Evolutionary conservation across 2,888 invertebrate species (phyloP).

Genomic region (Drosophila nr. medialis): DNA sequence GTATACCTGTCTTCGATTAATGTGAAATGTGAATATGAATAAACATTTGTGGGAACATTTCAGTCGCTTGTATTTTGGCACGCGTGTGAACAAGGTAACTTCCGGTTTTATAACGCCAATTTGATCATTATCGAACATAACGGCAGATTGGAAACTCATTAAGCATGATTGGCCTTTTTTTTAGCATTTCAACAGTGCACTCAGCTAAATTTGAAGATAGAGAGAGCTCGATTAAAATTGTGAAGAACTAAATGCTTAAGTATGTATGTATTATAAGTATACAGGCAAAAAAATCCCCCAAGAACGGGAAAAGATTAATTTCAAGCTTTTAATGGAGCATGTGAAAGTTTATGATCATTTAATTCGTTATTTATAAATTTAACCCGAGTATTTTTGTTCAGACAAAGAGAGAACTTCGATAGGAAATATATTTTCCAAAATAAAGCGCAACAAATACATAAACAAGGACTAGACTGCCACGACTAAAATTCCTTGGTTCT

Average conservation of each 20-base stretch:
- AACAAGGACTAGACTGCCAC: not conserved
- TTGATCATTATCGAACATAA: constrained; percentile 42
- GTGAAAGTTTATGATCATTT: constrained; percentile 6
- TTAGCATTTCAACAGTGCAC: constrained; percentile 13
- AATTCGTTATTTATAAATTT: not conserved
- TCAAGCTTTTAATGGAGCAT: constrained; percentile 1
- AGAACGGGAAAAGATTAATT: constrained; percentile 15
- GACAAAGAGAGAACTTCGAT: not conserved
- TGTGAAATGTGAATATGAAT: not conserved
- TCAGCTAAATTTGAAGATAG: constrained; percentile 14
- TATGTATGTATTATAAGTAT: not conserved
- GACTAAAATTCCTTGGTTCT: not conserved
- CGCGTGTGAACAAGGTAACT: constrained; percentile 41
- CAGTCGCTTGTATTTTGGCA: constrained; percentile 32
- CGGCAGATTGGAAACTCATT: constrained; percentile 44
- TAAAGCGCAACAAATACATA: too few relatives aligned
- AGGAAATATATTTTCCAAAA: not conserved
- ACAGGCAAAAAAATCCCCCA: not conserved
- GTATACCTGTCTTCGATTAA: not conserved
- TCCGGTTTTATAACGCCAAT: constrained; percentile 33
- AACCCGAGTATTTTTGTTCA: not conserved
- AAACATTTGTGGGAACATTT: constrained; percentile 9
- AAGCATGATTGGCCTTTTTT: constrained; percentile 42
- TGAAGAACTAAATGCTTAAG: not conserved
- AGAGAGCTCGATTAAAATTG: not conserved